A percentile compares a stretch with the other conserved stretches of the same genome.
Conservation (phyloP, 1,140 invertebrate species). For the Drosophila littoralis region DNA sequence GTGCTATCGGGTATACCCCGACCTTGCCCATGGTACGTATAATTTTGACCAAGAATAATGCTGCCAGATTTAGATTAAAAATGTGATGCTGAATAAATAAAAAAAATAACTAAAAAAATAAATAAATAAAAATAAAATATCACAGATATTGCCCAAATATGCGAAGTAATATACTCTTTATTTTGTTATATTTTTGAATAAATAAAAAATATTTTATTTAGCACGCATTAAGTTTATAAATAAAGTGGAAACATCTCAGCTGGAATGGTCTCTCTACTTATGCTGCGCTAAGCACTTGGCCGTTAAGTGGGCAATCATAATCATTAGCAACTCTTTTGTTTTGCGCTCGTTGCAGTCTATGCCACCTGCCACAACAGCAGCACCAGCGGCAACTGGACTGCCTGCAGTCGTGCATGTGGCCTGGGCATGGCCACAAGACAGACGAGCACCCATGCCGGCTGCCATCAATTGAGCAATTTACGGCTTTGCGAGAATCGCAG, state of each 20-base stretch:
- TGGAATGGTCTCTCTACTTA: background rate
- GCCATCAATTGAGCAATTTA: constrained; percentile 86
- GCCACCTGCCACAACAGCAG: constrained; percentile 84
- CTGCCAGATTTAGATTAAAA: too few relatives aligned
- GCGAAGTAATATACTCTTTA: too few relatives aligned
- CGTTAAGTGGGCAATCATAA: constrained; percentile 32
- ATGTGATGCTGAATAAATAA: too few relatives aligned
- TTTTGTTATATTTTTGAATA: too few relatives aligned
- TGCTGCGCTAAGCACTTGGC: constrained; percentile 18
- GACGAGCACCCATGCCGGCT: constrained; percentile 87
- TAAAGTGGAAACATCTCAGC: background rate
- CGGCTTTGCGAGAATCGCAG: constrained; percentile 86
- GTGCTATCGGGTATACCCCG: too few relatives aligned
- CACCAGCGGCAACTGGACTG: constrained; percentile 86
- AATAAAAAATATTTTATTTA: too few relatives aligned
- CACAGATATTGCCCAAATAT: too few relatives aligned
- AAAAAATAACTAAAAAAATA: too few relatives aligned
- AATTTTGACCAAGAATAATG: too few relatives aligned
- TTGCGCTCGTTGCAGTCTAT: constrained; percentile 76
- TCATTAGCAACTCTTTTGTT: constrained; percentile 42
- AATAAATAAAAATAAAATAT: too few relatives aligned
- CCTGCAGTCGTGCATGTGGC: constrained; percentile 87
- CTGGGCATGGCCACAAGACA: constrained; percentile 87
- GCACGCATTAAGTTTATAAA: background rate
- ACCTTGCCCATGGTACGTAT: background rate